Evolutionary conservation across 2,797 vertebrate genomes (phyloP).

Genomic region (Pteropus rufus): DNA sequence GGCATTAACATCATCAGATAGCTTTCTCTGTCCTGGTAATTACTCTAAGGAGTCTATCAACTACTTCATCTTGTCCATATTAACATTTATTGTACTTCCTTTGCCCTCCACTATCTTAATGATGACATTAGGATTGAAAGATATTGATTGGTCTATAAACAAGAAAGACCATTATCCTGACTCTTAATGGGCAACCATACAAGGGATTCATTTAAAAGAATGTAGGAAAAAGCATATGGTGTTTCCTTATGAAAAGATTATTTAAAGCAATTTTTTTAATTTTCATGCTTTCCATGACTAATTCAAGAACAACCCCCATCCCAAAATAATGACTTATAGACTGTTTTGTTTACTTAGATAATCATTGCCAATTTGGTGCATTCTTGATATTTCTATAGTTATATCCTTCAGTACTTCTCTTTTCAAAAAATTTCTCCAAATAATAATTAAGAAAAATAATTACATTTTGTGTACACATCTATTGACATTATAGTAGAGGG

Average conservation of each 20-base stretch:
- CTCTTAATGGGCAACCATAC: not conserved
- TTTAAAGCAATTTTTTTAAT: not conserved
- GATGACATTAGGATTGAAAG: not conserved
- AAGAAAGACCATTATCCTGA: not conserved
- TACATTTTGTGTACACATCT: not conserved
- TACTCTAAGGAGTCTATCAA: constrained; percentile 3
- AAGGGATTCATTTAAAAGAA: not conserved
- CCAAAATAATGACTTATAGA: not conserved
- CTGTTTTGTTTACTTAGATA: not conserved
- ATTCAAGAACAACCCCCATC: not conserved
- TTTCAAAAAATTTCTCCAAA: not conserved
- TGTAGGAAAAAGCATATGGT: not conserved
- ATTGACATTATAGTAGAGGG: not conserved
- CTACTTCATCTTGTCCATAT: not conserved
- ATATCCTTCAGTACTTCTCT: not conserved
- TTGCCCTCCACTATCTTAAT: constrained; percentile 39
- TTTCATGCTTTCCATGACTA: not conserved
- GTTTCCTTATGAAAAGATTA: not conserved
- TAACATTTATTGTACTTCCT: constrained; percentile 12
- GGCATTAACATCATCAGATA: not conserved
- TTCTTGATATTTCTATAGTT: not conserved
- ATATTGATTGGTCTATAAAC: constrained; percentile 14
- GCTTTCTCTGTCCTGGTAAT: not conserved
- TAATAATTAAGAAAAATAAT: not conserved
- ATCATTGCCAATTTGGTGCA: not conserved